Percentiles rank a stretch among this genome's conserved stretches.
Evolutionary conservation across 2,113 vertebrate genomes (phyloP).

Genomic region (Urocitellus parryii): DNA sequence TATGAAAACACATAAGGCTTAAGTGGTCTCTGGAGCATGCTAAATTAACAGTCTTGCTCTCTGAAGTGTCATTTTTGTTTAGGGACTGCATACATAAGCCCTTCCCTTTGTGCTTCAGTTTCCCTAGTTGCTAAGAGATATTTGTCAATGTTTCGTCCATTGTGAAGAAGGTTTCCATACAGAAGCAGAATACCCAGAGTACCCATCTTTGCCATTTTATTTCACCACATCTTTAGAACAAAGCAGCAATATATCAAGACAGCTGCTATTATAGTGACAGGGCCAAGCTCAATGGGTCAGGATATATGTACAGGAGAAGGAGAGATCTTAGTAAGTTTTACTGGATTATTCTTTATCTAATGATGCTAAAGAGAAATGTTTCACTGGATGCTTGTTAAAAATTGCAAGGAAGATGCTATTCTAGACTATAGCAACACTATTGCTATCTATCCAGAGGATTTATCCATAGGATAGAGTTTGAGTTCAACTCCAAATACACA

Average conservation of each 20-base stretch:
- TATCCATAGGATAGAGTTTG: neutral
- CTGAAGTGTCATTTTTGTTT: conserved; percentile 49
- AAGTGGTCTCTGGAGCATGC: neutral
- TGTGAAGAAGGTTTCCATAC: neutral
- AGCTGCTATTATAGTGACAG: neutral
- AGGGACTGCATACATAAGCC: neutral
- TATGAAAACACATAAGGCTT: neutral
- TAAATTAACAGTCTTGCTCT: conserved; percentile 3
- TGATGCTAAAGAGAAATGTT: neutral
- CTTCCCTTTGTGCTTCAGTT: neutral
- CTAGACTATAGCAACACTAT: neutral
- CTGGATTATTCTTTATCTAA: neutral
- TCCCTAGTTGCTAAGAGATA: neutral
- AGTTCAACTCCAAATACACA: neutral
- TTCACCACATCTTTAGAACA: neutral
- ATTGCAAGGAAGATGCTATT: neutral
- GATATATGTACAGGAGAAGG: neutral
- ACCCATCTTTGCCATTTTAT: neutral
- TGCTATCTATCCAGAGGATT: neutral
- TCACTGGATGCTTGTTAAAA: neutral
- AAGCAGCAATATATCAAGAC: neutral
- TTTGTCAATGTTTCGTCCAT: neutral
- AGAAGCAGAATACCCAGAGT: neutral
- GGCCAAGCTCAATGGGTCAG: neutral
- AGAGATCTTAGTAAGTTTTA: neutral